Percentiles rank a stretch among this genome's conserved stretches.
Evolutionary conservation across 2,113 vertebrate species (phyloP).

Genomic region (Polypterus senegalus): DNA sequence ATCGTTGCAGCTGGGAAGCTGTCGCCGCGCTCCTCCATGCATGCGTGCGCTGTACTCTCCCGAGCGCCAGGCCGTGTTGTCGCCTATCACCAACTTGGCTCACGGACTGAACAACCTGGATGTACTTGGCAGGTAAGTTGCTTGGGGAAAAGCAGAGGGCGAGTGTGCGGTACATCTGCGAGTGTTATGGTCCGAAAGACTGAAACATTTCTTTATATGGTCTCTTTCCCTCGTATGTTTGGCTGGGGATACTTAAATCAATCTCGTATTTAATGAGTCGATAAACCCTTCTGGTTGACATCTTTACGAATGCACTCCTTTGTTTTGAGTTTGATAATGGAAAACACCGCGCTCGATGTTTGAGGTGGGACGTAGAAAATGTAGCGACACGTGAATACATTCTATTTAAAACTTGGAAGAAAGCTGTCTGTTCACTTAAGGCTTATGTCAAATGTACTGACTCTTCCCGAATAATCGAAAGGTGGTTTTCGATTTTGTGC

Average conservation of each 20-base stretch:
- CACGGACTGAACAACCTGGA: conserved; percentile 61
- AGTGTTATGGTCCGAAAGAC: background rate
- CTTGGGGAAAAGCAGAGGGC: background rate
- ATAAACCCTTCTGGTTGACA: too few species aligned
- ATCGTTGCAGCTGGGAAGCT: conserved; percentile 23
- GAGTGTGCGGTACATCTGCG: background rate
- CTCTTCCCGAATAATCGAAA: too few species aligned
- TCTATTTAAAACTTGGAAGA: too few species aligned
- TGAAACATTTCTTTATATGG: background rate
- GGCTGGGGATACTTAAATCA: background rate
- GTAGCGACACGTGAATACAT: too few species aligned
- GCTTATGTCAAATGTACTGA: too few species aligned
- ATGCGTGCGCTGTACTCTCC: conserved; percentile 46
- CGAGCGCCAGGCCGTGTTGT: conserved; percentile 44
- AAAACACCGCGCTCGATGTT: too few species aligned
- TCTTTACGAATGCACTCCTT: too few species aligned
- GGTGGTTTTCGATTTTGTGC: too few species aligned
- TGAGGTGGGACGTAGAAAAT: too few species aligned
- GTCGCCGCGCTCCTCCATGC: conserved; percentile 29
- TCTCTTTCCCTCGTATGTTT: background rate
- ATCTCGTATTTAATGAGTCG: background rate
- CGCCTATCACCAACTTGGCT: conserved; percentile 68
- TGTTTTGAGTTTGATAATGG: too few species aligned
- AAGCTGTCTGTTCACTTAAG: too few species aligned
- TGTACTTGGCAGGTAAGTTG: conserved; percentile 64